phyloP scores from a whole-genome alignment of 2,888 invertebrate genomes.

The Campoplex nolae region DNA sequence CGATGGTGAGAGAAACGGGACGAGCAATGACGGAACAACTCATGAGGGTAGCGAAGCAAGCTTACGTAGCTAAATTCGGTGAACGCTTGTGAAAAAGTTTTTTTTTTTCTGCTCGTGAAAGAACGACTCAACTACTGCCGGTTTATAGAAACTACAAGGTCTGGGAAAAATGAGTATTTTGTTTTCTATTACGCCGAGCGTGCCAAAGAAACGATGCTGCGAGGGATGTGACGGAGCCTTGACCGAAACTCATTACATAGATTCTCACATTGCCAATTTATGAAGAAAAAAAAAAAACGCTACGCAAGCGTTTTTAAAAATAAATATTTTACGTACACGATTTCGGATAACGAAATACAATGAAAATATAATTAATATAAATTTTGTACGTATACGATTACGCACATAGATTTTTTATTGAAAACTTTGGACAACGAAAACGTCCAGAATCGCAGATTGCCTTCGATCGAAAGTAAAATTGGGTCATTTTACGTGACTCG shows the following conservation, averaged over 20 bases:
- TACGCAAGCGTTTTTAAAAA: neutral
- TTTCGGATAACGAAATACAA: neutral
- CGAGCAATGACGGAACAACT: slow-evolving; percentile 86
- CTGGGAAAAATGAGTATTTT: neutral
- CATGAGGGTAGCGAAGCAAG: slow-evolving; percentile 85
- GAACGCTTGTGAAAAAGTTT: slow-evolving; percentile 49
- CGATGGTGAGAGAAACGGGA: slow-evolving; percentile 88
- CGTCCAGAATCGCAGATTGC: neutral
- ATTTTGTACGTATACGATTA: neutral
- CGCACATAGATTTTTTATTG: neutral
- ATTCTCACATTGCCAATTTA: slow-evolving; percentile 43
- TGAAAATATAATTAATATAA: neutral
- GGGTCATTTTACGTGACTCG: neutral
- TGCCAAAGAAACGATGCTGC: slow-evolving; percentile 42
- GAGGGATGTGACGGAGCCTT: neutral
- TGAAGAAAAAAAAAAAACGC: slow-evolving; percentile 5
- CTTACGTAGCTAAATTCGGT: slow-evolving; percentile 77
- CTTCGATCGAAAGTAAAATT: neutral
- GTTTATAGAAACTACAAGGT: neutral
- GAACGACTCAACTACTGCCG: slow-evolving; percentile 15
- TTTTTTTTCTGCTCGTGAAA: neutral
- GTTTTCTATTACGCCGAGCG: neutral
- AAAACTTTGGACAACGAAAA: too few species aligned
- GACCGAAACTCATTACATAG: neutral
- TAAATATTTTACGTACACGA: neutral